phyloP scores from a whole-genome alignment of 2,888 invertebrate species.

The Lochmaea capreae region DNA sequence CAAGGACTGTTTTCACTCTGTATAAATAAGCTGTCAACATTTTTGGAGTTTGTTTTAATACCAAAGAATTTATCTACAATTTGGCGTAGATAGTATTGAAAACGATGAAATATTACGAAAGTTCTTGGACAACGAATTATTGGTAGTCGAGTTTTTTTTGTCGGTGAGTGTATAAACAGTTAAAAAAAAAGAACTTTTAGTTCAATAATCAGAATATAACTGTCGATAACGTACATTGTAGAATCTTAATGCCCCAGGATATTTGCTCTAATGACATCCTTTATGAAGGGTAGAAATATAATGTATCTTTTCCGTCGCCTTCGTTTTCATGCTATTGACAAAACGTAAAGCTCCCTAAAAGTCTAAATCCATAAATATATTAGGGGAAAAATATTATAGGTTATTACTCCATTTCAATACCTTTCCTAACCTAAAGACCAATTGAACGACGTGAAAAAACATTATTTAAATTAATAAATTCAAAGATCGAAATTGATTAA shows the following conservation, averaged over 20 bases:
- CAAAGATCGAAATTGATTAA: neutral
- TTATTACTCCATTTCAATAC: neutral
- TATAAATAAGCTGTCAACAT: too few relatives aligned
- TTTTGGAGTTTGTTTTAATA: too few relatives aligned
- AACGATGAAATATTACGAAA: too few relatives aligned
- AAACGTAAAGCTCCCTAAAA: slow-evolving; percentile 43
- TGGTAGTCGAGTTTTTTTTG: too few relatives aligned
- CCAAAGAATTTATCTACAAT: too few relatives aligned
- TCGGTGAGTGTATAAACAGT: too few relatives aligned
- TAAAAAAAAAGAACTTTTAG: too few relatives aligned
- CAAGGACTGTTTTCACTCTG: too few relatives aligned
- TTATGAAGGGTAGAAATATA: slow-evolving; percentile 55
- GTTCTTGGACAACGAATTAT: too few relatives aligned
- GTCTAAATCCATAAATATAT: slow-evolving; percentile 42
- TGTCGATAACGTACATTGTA: slow-evolving; percentile 36
- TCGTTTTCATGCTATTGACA: slow-evolving; percentile 59
- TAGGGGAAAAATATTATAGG: slow-evolving; percentile 16
- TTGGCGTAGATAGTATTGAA: too few relatives aligned
- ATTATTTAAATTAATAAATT: neutral
- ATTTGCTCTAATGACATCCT: slow-evolving; percentile 63
- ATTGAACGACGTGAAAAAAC: too few relatives aligned
- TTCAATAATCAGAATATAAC: neutral
- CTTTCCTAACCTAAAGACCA: too few relatives aligned
- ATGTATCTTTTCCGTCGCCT: slow-evolving; percentile 55
- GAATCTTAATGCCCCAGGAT: slow-evolving; percentile 53